Percentiles rank a stretch among this genome's conserved stretches.
These are phyloP conservation scores for Sebastes taczanowskii DNA, from an alignment of 2,797 vertebrate species.

Conservation along the genomic window DNA sequence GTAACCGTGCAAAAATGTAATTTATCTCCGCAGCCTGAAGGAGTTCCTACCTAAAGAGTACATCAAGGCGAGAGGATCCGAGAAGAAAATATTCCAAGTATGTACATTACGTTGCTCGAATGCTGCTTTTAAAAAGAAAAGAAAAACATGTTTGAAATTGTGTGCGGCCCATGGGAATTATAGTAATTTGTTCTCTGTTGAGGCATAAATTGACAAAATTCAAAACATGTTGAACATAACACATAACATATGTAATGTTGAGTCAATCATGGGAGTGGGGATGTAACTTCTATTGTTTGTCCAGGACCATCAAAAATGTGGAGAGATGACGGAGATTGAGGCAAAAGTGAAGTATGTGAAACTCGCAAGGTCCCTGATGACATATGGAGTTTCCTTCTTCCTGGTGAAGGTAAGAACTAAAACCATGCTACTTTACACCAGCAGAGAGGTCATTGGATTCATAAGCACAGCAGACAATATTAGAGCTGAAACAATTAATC, in stretches of 20 bases:
- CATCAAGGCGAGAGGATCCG: conserved; percentile 95
- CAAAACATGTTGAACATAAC: neutral
- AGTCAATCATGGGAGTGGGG: neutral
- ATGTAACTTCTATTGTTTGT: conserved; percentile 17
- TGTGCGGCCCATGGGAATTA: neutral
- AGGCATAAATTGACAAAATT: neutral
- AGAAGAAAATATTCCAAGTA: conserved; percentile 99
- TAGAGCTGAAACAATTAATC: no score
- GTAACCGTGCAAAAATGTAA: conserved; percentile 69
- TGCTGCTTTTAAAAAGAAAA: conserved; percentile 23
- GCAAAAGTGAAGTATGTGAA: conserved; percentile 99
- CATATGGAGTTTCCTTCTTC: conserved; percentile 97
- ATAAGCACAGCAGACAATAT: neutral
- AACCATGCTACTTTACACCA: neutral
- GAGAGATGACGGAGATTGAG: conserved; percentile 98
- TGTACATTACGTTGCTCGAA: conserved; percentile 25
- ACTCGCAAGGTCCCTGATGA: conserved; percentile 92
- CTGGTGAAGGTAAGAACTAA: conserved; percentile 90
- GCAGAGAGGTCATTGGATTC: neutral
- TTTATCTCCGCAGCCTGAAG: conserved; percentile 88
- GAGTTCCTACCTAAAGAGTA: conserved; percentile 99
- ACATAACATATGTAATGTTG: neutral
- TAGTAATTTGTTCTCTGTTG: conserved; percentile 26
- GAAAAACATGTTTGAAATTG: neutral
- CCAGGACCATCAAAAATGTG: conserved; percentile 96